Evolutionary conservation across 2,888 invertebrate genomes (phyloP).

Genomic region (Orthosia incerta): DNA sequence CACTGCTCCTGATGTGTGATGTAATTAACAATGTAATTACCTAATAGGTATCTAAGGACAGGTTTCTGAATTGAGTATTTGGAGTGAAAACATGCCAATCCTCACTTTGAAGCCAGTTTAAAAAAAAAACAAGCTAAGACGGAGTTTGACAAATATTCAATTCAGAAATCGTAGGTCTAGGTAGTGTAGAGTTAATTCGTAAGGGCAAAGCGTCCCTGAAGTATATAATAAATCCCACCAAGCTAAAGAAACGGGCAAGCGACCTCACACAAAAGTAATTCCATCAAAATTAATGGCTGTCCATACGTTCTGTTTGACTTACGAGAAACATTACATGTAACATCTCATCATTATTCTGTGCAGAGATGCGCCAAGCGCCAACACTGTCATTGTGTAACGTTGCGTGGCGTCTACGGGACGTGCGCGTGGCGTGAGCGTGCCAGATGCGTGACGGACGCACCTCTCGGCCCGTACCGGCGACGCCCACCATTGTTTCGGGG

Average conservation of each 20-base stretch:
- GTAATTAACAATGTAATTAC: too few relatives aligned
- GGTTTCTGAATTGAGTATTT: too few relatives aligned
- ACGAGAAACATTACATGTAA: constrained; percentile 72
- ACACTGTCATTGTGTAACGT: constrained; percentile 76
- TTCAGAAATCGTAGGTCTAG: too few relatives aligned
- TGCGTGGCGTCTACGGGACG: constrained; percentile 57
- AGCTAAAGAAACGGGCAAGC: constrained; percentile 37
- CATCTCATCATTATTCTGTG: constrained; percentile 78
- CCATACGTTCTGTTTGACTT: constrained; percentile 75
- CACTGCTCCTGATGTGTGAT: too few relatives aligned
- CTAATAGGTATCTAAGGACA: not conserved
- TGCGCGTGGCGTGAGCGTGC: constrained; percentile 48
- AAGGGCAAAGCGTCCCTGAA: constrained; percentile 27
- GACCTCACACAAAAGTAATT: constrained; percentile 72
- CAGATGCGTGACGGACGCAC: constrained; percentile 60
- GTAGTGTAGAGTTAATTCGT: not conserved
- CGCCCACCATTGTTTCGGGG: constrained; percentile 88
- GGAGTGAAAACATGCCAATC: too few relatives aligned
- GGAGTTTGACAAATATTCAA: too few relatives aligned
- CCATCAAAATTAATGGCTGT: constrained; percentile 74
- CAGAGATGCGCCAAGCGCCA: constrained; percentile 72
- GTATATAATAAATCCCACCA: constrained; percentile 36
- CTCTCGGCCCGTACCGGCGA: constrained; percentile 61
- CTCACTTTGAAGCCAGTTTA: too few relatives aligned
- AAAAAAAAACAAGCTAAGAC: too few relatives aligned